These are phyloP conservation scores for Mayetiola destructor DNA, from an alignment of 2,888 invertebrate species.

Conservation along the genomic window DNA sequence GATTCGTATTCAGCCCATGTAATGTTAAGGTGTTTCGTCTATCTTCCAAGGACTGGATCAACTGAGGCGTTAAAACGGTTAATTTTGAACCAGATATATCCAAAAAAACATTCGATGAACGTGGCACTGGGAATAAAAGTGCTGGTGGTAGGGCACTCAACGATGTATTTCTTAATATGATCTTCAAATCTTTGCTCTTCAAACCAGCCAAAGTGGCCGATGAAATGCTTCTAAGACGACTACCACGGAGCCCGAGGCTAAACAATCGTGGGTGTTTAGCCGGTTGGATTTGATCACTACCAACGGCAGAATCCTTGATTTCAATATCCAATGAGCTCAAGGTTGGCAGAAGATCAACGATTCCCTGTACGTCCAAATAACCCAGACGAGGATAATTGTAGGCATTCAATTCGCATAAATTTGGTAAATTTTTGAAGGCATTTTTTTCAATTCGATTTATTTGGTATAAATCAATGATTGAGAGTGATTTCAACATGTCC, in stretches of 20 bases:
- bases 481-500: slow-evolving; percentile 47
- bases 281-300: slow-evolving; percentile 66
- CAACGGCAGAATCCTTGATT: slow-evolving; percentile 67
- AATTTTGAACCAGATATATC: slow-evolving; percentile 68
- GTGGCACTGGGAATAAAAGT: slow-evolving; percentile 70
- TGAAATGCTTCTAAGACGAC: slow-evolving; percentile 57
- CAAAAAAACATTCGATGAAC: slow-evolving; percentile 64
- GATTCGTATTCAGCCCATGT: slow-evolving; percentile 61
- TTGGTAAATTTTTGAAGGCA: slow-evolving; percentile 57
- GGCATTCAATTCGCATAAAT: slow-evolving; percentile 53
- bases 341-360: slow-evolving; percentile 58
- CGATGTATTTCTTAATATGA: slow-evolving; percentile 70
- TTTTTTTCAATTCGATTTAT: slow-evolving; percentile 68
- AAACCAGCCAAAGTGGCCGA: slow-evolving; percentile 73
- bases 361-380: slow-evolving; percentile 72
- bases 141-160: slow-evolving; percentile 64
- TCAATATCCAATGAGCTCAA: slow-evolving; percentile 69
- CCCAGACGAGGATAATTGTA: slow-evolving; percentile 66
- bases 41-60: slow-evolving; percentile 68
- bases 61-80: slow-evolving; percentile 58
- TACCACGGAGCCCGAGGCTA: slow-evolving; percentile 59
- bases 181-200: slow-evolving; percentile 52
- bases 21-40: slow-evolving; percentile 59
- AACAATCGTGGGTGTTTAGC: slow-evolving; percentile 63
- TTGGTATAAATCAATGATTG: slow-evolving; percentile 49